Base-by-base conservation (phyloP, 64 coral and sea anemone genomes). In the Pocillopora damicornis region DNA sequence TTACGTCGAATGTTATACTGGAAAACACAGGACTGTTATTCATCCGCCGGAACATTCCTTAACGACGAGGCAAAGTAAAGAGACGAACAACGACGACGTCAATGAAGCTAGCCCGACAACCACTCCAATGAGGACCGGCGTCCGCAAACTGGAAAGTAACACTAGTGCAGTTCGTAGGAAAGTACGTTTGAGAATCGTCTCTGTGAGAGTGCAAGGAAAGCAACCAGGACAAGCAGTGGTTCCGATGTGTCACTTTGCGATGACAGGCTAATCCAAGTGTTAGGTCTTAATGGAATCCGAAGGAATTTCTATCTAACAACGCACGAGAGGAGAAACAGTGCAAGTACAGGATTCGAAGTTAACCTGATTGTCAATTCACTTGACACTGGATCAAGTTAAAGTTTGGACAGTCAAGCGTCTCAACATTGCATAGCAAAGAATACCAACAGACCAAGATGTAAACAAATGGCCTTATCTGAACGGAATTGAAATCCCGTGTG, bases 1-100 rank as follows among this genome's bases (percentile, higher is more conserved):
- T 63, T 83, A 91, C 58, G 59, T 88, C 1, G 20, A 88, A 75
- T 71, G 93, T 10, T 95, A 86, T 76, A 42, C 13, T 30, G 58
- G 82, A 35, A 76, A 91, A 26, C 89, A 91, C 25, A 85, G 88
- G 58, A 94, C 88, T 20, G 35, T 94, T 61, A 82, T 90, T 37
- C 88, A 94, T 73, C 85, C 89, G 45, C 20, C 66, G 10, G 61
- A 23, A 2, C 6, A 10, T 6, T 16, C 57, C 8, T 35, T 22
- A 11, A 8, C 61, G 13, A 15, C 42, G 58, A 58, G 23, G 14
- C 42, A n/a, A 16, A 80, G 11, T 80, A 2, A 1, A 9, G 36
- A 16, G 35, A 64, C 37, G 22, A 35, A 61, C 34, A 9, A 77
- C 6, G 25, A 15, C 15, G 22, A 10, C 15, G 17, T 34, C 13